Evolutionary conservation across 2,888 invertebrate genomes (phyloP).

Genomic region (Caenorhabditis plicata): DNA sequence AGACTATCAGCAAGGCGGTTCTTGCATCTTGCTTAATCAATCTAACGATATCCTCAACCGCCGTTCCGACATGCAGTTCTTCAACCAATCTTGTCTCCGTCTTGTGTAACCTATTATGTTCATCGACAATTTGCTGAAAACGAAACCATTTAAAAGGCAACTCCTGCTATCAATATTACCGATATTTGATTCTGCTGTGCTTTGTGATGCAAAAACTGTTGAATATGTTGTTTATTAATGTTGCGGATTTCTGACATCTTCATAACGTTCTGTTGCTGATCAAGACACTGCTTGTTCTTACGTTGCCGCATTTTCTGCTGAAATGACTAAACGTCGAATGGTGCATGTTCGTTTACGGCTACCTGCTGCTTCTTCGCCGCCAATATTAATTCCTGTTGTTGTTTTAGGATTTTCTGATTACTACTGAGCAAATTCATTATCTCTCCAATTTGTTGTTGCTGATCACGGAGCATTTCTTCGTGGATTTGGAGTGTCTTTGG

Average conservation of each 20-base stretch:
- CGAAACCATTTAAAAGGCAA: background rate
- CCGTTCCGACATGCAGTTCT: conserved; percentile 56
- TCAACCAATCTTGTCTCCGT: conserved; percentile 53
- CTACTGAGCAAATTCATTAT: conserved; percentile 52
- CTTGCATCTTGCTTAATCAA: conserved; percentile 51
- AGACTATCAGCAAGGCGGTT: conserved; percentile 61
- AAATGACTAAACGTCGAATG: too few species aligned
- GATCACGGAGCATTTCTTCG: conserved; percentile 57
- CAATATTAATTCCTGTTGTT: conserved; percentile 60
- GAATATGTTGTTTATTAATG: conserved; percentile 47
- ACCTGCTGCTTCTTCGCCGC: conserved; percentile 50
- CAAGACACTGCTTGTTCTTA: background rate
- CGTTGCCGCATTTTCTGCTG: background rate
- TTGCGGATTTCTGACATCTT: conserved; percentile 33
- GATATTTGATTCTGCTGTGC: conserved; percentile 34
- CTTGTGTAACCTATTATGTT: conserved; percentile 44
- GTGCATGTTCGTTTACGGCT: too few species aligned
- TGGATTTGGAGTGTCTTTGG: conserved; percentile 45
- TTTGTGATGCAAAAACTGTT: conserved; percentile 49
- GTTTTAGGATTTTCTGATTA: conserved; percentile 53
- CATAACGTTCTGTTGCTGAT: background rate
- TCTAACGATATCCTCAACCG: conserved; percentile 61
- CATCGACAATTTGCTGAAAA: conserved; percentile 39
- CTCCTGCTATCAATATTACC: background rate
- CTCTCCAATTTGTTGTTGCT: conserved; percentile 56